These are phyloP conservation scores for Boloria euphrosyne DNA, from an alignment of 2,888 invertebrate genomes.

Conservation along the genomic window DNA sequence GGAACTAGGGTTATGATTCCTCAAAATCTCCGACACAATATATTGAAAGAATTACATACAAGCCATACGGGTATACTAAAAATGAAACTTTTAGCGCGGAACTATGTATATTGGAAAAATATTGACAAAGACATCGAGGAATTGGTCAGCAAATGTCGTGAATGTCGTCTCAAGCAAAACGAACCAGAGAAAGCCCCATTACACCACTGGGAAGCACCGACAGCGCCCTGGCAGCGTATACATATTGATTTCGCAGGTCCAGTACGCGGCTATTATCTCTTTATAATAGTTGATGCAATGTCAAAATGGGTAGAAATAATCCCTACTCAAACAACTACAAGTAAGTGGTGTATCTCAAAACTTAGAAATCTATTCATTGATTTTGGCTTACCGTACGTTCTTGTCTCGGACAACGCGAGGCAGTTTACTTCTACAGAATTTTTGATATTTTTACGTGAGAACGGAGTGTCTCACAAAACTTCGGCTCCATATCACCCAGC, in stretches of 20 bases:
- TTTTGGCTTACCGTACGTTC: slow-evolving; percentile 18
- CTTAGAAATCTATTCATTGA: no score
- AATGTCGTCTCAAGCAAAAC: slow-evolving; percentile 5
- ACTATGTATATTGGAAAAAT: slow-evolving; percentile 27
- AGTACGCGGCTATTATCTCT: neutral
- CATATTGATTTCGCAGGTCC: slow-evolving; percentile 36
- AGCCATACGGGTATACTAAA: slow-evolving; percentile 30
- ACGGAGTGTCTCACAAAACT: slow-evolving; percentile 25
- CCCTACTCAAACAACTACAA: no score
- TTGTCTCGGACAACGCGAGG: slow-evolving; percentile 4
- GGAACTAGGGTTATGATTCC: neutral
- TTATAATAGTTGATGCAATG: no score
- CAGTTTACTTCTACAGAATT: slow-evolving; percentile 1
- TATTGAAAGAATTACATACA: slow-evolving; percentile 27
- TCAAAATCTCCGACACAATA: neutral
- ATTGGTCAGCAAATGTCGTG: neutral
- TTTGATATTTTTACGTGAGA: neutral
- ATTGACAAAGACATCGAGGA: slow-evolving; percentile 26
- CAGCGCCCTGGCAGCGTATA: slow-evolving; percentile 28
- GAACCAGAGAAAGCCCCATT: slow-evolving; percentile 19
- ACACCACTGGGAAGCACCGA: slow-evolving; percentile 15
- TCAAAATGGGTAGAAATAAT: no score
- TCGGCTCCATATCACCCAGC: slow-evolving; percentile 35
- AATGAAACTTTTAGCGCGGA: slow-evolving; percentile 29
- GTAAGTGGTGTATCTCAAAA: no score